Evolutionary conservation across 2,888 invertebrate genomes (phyloP), one percentile per base, ranked within the genome.

Genomic region (Fabriciana adippe): DNA sequence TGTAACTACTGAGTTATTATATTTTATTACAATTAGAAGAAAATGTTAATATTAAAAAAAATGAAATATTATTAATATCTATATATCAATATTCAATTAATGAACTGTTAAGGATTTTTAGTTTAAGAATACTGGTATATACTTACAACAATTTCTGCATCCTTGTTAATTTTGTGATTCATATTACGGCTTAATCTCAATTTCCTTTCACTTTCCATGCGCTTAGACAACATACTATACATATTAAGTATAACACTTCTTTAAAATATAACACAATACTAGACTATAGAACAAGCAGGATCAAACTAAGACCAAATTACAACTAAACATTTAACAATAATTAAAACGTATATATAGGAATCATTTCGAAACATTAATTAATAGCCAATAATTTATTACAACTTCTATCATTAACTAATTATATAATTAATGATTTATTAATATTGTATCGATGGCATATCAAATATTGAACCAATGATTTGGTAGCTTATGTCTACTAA

Each of bases 351-450:
- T 88, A 81, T 87, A 87, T 84, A 85, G 74, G 74, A 73, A 74
- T 75, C 73, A 72, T 80, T 76, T 73, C 67, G 74, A 79, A 76
- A 77, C 78, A 85, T 84, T 84, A 84, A 82, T 84, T 81, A 84
- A 86, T 84, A 75, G 80, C 73, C 73, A 76, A 74, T 69, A 71
- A 74, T 79, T 81, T 78, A 81, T 76, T 75, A 78, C 82, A 83
- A 82, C 73, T 77, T 74, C 63, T 63, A 64, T 75, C 76, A 83
- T 87, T 87, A 86, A 84, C 81, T 87, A 87, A 86, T 84, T 77
- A 76, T 76, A 50, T 70, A 66, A 75, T 74, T 73, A 76, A 72
- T 73, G 70, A 73, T 70, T 70, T 72, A 70, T 65, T 70, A 67
- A 60, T 71, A 67, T 61, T 64, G 64, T 67, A 69, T 70, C 68